Base-by-base conservation (phyloP, 2,888 invertebrate genomes). In the Xestia sexstrigata region DNA sequence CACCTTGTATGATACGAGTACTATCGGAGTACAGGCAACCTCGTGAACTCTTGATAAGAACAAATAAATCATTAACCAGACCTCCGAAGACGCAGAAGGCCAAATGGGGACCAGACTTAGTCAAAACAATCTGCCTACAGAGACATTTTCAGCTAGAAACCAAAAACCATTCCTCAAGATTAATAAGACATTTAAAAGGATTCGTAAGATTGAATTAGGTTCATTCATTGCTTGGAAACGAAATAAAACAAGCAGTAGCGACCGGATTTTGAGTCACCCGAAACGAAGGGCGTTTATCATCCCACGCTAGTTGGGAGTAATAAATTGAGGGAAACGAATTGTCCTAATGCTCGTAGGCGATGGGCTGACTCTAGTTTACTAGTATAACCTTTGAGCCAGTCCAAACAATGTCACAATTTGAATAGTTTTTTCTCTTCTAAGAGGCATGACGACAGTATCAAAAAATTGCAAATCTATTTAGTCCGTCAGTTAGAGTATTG, bases 211-310 rank as follows among this genome's bases (percentile, higher is more conserved):
- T 67, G 47, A 55, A 77, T 55, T 67, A n/a, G 42, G 35, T 75
- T 73, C 26, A 49, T 49, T 52, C 9, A 70, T 65, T 81, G 62
- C 49, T 70, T 52, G 45, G 55, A 23, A 66, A 78, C 69, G 30
- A 65, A 78, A 78, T 73, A 55, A 78, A 79, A 71, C 52, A 76
- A 76, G 23, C 63, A n/a, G 42, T 42, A 63, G 69, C 55, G n/a
- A 69, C 76, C 68, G 70, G 79, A 60, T 71, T 75, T 74, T 49
- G 79, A 74, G 55, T 62, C 55, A 42, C 55, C 62, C 67, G 49
- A 83, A 76, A 83, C 74, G 60, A 85, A 77, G 76, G 74, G 83
- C 76, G 74, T 83, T 76, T 72, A 80, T 74, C 82, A 83, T 83
- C 86, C 83, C 76, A 85, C 86, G 70, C 80, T 63, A 73, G 71